Base-by-base conservation (phyloP, 2,797 vertebrate species). In the Gallinago solitaria region DNA sequence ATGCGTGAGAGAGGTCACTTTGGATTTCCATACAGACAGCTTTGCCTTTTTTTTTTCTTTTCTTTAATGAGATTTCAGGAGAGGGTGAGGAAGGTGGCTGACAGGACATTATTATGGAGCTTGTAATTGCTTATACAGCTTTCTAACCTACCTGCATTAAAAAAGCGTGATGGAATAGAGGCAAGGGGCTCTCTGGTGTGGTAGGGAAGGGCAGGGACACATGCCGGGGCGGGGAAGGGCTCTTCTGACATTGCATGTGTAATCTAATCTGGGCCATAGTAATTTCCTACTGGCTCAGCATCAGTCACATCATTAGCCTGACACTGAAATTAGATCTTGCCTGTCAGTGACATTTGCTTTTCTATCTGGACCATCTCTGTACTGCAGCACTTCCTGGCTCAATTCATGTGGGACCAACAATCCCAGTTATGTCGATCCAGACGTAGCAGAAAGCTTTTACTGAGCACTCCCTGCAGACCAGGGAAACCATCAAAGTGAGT, bases 381-480 rank as follows among this genome's bases (percentile, higher is more conserved):
- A 79, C 64, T 27, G 74, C 87, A 57, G 80, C 65, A 59, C 87
- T 94, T 96, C 96, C 93, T 91, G 77, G 68, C 73, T 71, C 21
- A 90, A 90, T 90, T 96, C 83, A 75, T 11, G 71, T 82, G 91
- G 78, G 90, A 95, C 84, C 37, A 80, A 78, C 87, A 95, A 87
- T 96, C 90, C 80, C 69, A 69, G 59, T 83, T 95, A 89, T 80
- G 54, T 73, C 15, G 21, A 94, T 81, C 59, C 71, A 91, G 95
- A 95, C 68, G 4, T 14, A 96, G 79, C 67, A 83, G 88, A 93
- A 94, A 83, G 53, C 76, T 96, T 96, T 97, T 82, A 69, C 73
- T 94, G 91, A 91, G 61, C 85, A 92, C 51, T 96, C 90, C 90
- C 95, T 90, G 59, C 88, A 92, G 91, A 96, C 75, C 50, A 78